Evolutionary conservation across 2,113 vertebrate species (phyloP).

Genomic region (Heteronetta atricapilla): DNA sequence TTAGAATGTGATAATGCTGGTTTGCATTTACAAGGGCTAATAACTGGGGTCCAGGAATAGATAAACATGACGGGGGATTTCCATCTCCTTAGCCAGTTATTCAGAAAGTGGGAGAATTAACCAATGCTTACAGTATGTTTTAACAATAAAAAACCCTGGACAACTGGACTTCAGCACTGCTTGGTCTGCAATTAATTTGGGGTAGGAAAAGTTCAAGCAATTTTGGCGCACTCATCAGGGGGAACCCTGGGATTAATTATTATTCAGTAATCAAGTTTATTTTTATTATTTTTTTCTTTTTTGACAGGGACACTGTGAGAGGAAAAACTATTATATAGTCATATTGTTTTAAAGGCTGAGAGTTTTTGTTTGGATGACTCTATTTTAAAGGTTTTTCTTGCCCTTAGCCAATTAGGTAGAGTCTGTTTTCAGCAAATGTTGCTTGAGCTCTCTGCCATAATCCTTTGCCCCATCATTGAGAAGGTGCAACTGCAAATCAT

Average conservation of each 20-base stretch:
- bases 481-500: slow-evolving; percentile 32
- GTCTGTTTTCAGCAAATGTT: neutral
- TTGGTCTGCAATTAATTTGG: slow-evolving; percentile 56
- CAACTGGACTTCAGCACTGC: slow-evolving; percentile 43
- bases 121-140: slow-evolving; percentile 22
- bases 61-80: slow-evolving; percentile 58
- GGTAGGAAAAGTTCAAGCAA: slow-evolving; percentile 28
- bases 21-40: slow-evolving; percentile 39
- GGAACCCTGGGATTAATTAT: slow-evolving; percentile 60
- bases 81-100: slow-evolving; percentile 42
- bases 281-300: neutral
- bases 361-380: slow-evolving; percentile 24
- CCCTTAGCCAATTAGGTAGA: neutral
- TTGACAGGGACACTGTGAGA: slow-evolving; percentile 1
- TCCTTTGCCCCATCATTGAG: slow-evolving; percentile 12
- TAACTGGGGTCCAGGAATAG: slow-evolving; percentile 37
- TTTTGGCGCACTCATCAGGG: slow-evolving; percentile 25
- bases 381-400: neutral
- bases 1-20: slow-evolving; percentile 38
- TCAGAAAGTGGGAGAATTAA: slow-evolving; percentile 15
- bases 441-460: neutral
- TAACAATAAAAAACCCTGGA: slow-evolving; percentile 38
- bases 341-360: neutral
- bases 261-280: slow-evolving; percentile 28
- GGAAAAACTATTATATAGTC: slow-evolving; percentile 10